Evolutionary conservation across 2,113 vertebrate genomes (phyloP).

Genomic region (Acrocephalus kingi): DNA sequence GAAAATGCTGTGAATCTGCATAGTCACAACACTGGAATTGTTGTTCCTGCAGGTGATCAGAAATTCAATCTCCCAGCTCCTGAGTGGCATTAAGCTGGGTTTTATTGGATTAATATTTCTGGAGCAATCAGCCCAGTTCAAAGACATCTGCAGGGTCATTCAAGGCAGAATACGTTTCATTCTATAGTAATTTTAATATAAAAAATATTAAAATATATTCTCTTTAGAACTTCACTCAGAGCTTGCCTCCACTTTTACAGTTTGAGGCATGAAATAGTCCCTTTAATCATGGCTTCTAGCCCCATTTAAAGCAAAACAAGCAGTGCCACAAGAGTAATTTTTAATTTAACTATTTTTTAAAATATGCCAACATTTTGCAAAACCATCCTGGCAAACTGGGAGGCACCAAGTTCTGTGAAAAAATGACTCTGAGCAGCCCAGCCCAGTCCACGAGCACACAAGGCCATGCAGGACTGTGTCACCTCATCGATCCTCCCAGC

Average conservation of each 20-base stretch:
- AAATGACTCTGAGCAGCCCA: not conserved
- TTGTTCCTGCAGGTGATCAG: not conserved
- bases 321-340: not conserved
- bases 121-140: not conserved
- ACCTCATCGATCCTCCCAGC: conserved; percentile 46
- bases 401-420: not conserved
- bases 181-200: not conserved
- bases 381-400: not conserved
- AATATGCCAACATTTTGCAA: not conserved
- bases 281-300: not conserved
- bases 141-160: not conserved
- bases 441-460: not conserved
- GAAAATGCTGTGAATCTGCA: not conserved
- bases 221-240: not conserved
- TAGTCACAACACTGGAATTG: not conserved
- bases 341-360: not conserved
- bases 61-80: not conserved
- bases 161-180: not conserved
- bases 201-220: not conserved
- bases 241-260: not conserved
- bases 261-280: not conserved
- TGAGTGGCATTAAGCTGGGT: not conserved
- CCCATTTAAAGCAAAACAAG: not conserved
- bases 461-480: not conserved
- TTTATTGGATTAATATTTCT: not conserved